Conservation (phyloP, 2,113 vertebrate species). For the Oenanthe oenanthe region DNA sequence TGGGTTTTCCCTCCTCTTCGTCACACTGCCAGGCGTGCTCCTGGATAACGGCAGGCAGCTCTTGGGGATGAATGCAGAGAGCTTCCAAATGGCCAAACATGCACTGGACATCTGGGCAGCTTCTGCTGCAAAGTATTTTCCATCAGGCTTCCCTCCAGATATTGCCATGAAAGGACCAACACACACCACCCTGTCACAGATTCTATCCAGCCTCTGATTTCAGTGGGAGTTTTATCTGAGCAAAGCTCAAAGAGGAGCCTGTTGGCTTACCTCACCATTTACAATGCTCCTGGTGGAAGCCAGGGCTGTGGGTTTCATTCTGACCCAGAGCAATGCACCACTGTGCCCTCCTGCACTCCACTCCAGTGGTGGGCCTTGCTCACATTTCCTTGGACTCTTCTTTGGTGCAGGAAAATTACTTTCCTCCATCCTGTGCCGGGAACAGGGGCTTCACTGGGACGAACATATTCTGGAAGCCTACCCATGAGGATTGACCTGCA, state of each 20-base stretch:
- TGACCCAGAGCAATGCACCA: not conserved
- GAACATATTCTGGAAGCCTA: not conserved
- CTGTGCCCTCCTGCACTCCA: not conserved
- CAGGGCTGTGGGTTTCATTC: not conserved
- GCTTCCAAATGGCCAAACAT: slow-evolving; percentile 11
- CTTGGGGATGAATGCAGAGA: not conserved
- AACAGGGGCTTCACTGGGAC: not conserved
- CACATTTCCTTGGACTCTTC: not conserved
- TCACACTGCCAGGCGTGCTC: slow-evolving; percentile 24
- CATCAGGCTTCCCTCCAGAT: slow-evolving; percentile 32
- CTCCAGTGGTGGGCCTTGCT: not conserved
- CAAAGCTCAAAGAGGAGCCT: not conserved
- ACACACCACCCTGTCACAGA: not conserved
- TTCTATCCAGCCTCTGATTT: slow-evolving; percentile 11
- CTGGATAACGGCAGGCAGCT: not conserved
- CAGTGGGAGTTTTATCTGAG: slow-evolving; percentile 19
- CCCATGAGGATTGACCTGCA: not conserved
- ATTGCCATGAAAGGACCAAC: slow-evolving; percentile 16
- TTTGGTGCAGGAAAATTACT: not conserved
- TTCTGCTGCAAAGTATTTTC: slow-evolving; percentile 54
- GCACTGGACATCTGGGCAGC: slow-evolving; percentile 15
- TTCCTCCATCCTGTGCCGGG: not conserved
- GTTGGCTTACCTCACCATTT: not conserved
- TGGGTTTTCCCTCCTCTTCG: slow-evolving; percentile 21
- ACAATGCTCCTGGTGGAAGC: not conserved